Conservation (phyloP, 2,888 invertebrate species). For the Tetramorium bicarinatum region DNA sequence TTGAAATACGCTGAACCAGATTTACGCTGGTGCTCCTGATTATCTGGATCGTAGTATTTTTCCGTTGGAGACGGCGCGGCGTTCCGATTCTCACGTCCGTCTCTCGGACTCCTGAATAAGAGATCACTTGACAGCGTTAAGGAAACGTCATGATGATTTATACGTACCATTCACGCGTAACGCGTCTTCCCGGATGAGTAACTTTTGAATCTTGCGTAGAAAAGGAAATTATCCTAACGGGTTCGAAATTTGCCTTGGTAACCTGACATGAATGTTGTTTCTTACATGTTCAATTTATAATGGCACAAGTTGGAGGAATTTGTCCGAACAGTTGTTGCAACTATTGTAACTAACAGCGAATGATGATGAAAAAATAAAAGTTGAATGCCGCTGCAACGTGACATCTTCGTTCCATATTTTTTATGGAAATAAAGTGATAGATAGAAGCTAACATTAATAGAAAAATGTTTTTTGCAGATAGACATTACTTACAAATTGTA, state of each 20-base stretch:
- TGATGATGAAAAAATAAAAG: background rate
- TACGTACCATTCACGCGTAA: constrained; percentile 6
- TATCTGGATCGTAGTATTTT: constrained; percentile 39
- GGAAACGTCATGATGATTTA: constrained; percentile 10
- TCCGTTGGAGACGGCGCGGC: background rate
- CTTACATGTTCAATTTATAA: background rate
- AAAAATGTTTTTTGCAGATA: background rate
- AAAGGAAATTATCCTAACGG: constrained; percentile 39
- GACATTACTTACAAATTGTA: background rate
- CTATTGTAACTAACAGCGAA: background rate
- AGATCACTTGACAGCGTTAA: background rate
- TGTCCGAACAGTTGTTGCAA: background rate
- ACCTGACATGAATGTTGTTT: background rate
- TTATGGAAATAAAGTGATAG: background rate
- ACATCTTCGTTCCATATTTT: background rate
- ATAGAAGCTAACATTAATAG: background rate
- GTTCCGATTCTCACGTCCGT: constrained; percentile 28
- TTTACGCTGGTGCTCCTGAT: background rate
- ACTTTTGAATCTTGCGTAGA: background rate
- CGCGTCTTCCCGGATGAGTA: background rate
- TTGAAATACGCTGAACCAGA: constrained; percentile 15
- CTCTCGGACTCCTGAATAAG: background rate
- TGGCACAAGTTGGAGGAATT: background rate
- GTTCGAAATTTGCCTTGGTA: background rate
- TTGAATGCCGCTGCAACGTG: background rate